A percentile compares a stretch with the other conserved stretches of the same genome.
Conservation (phyloP, 1,140 invertebrate genomes). For the Lepidurus couesii region DNA sequence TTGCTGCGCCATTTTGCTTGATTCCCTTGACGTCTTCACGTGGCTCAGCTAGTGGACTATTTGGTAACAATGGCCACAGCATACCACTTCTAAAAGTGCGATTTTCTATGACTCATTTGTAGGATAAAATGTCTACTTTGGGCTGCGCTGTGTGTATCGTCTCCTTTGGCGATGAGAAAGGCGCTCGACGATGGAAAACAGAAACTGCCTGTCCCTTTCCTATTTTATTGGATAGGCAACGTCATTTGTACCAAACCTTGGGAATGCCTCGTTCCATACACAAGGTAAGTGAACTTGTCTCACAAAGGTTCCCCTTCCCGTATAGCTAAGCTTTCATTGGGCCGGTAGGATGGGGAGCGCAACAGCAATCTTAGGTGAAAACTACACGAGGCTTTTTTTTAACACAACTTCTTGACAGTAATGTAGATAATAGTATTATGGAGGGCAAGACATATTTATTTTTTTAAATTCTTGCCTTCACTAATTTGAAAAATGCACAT, state of each 20-base stretch:
- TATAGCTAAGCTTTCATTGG: not conserved
- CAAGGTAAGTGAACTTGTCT: slow-evolving; percentile 27
- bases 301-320: not conserved
- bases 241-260: slow-evolving; percentile 33
- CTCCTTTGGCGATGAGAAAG: slow-evolving; percentile 36
- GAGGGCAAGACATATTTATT: no score
- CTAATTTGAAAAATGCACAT: no score
- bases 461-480: no score
- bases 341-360: not conserved
- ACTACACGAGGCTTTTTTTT: not conserved
- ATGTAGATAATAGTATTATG: no score
- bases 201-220: slow-evolving; percentile 34
- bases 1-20: slow-evolving; percentile 38
- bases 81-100: not conserved
- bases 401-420: not conserved
- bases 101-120: not conserved
- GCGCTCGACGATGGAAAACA: slow-evolving; percentile 35
- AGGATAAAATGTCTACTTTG: slow-evolving; percentile 23
- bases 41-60: slow-evolving; percentile 26
- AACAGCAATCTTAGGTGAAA: slow-evolving; percentile 19
- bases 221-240: slow-evolving; percentile 30
- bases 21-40: slow-evolving; percentile 38
- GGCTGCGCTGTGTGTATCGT: slow-evolving; percentile 36
- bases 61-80: not conserved
- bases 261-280: slow-evolving; percentile 36